phyloP scores from a whole-genome alignment of 2,113 vertebrate genomes.

The Steatornis caripensis region DNA sequence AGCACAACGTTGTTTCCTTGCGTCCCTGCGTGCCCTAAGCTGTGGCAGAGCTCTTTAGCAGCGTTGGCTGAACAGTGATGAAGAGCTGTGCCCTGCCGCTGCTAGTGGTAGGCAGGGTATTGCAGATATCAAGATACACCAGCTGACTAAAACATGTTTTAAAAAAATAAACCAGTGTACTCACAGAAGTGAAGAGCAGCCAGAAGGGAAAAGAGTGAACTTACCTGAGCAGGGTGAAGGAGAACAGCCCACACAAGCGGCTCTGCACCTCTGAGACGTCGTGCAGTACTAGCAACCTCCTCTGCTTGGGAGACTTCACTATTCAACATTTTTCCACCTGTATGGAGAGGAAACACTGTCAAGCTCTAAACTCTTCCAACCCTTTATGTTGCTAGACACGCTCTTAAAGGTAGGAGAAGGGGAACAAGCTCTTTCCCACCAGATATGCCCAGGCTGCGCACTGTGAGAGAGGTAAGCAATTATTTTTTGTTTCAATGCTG shows the following conservation, averaged over 20 bases:
- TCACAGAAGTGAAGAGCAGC: not conserved
- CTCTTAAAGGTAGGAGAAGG: not conserved
- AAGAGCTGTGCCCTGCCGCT: not conserved
- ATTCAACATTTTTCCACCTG: not conserved
- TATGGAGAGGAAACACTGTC: not conserved
- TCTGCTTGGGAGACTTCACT: not conserved
- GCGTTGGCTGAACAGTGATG: not conserved
- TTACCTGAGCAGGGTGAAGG: not conserved
- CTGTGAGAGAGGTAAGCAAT: not conserved
- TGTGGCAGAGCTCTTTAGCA: not conserved
- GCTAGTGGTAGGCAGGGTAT: not conserved
- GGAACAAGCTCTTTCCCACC: not conserved
- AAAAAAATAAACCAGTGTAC: not conserved
- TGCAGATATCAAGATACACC: not conserved
- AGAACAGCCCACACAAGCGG: not conserved
- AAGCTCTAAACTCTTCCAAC: not conserved
- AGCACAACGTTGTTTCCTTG: not conserved
- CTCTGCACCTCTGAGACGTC: not conserved
- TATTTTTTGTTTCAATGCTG: not conserved
- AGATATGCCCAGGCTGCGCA: not conserved
- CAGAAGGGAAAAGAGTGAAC: not conserved
- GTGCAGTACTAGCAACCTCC: not conserved
- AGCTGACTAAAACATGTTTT: not conserved
- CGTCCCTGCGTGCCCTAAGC: not conserved
- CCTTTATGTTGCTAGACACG: not conserved